Conservation (phyloP, 2,888 invertebrate genomes). For the Uropetala carovei region DNA sequence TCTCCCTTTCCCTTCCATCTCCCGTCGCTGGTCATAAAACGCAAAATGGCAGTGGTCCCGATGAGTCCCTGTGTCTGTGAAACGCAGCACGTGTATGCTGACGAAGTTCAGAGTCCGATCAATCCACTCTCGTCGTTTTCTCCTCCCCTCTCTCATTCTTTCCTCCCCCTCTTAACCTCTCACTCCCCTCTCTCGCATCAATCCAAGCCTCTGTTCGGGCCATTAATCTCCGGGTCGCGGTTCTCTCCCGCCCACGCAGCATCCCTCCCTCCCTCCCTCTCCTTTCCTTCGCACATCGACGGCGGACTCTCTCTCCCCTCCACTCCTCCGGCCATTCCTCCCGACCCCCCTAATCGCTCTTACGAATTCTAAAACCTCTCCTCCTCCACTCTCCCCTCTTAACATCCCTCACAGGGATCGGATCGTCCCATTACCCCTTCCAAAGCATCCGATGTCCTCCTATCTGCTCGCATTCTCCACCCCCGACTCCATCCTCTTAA, state of each 20-base stretch:
- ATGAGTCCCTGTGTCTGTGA: neutral
- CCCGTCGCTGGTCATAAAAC: neutral
- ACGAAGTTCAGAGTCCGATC: slow-evolving; percentile 4
- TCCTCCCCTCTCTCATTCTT: too few species aligned
- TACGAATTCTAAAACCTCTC: neutral
- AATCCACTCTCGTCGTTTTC: neutral
- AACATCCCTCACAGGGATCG: neutral
- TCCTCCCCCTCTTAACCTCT: too few species aligned
- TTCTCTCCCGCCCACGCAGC: neutral
- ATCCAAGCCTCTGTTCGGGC: neutral
- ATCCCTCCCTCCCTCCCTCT: neutral
- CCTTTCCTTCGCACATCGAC: neutral
- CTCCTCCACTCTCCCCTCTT: too few species aligned
- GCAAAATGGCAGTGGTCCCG: neutral
- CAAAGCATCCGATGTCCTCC: neutral
- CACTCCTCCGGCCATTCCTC: too few species aligned
- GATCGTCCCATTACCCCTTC: neutral
- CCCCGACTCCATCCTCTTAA: too few species aligned
- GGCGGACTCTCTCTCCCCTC: neutral
- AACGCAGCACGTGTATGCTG: slow-evolving; percentile 10
- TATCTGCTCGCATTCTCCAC: too few species aligned
- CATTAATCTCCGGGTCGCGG: neutral
- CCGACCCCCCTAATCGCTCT: neutral
- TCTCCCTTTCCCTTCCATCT: neutral
- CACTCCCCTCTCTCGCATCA: neutral